phyloP scores from a whole-genome alignment of 2,797 vertebrate species.

The Brachymystax lenok region DNA sequence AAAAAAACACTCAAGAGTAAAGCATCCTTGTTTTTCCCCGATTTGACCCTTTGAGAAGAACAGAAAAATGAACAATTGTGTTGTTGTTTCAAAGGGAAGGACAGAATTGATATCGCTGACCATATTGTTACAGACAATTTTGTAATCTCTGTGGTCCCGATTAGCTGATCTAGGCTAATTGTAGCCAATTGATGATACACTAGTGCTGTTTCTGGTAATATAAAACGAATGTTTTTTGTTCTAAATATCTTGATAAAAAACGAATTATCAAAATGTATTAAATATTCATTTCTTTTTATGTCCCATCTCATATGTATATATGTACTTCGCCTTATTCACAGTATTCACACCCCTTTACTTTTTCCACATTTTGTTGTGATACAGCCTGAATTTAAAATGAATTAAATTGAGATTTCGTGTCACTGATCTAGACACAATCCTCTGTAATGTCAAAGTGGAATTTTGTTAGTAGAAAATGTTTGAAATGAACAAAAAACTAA shows the following conservation, averaged over 20 bases:
- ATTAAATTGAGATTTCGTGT: no score
- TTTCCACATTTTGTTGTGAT: no score
- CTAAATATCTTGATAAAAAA: neutral
- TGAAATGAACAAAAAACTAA: no score
- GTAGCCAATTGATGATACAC: neutral
- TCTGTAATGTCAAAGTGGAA: no score
- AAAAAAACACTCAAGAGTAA: neutral
- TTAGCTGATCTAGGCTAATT: neutral
- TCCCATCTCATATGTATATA: neutral
- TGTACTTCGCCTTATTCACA: no score
- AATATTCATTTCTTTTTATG: neutral
- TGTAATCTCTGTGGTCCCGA: neutral
- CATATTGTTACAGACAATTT: neutral
- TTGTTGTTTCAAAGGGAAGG: neutral
- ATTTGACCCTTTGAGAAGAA: neutral
- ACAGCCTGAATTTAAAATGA: no score
- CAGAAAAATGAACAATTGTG: neutral
- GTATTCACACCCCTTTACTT: no score
- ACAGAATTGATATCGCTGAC: neutral
- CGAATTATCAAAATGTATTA: neutral
- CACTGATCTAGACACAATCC: no score
- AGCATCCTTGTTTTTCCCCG: neutral
- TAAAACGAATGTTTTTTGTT: no score
- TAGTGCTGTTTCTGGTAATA: no score
- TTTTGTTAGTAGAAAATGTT: no score